These are phyloP conservation scores for Scylla paramamosain DNA, from an alignment of 1,140 invertebrate genomes.

Conservation along the genomic window DNA sequence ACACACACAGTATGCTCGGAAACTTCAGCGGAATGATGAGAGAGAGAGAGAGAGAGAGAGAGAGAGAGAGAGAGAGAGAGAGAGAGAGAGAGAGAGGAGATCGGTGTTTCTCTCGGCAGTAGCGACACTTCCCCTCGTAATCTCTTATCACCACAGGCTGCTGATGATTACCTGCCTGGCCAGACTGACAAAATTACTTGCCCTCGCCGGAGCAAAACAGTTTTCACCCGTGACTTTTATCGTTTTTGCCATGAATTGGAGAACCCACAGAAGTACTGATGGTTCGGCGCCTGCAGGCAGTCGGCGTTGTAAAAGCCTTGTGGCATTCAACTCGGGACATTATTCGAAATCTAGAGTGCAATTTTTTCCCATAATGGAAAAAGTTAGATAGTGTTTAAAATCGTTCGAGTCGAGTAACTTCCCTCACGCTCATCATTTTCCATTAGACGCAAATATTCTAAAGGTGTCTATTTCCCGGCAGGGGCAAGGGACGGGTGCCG, in stretches of 20 bases:
- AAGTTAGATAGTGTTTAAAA: conserved; percentile 61
- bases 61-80: too few species aligned
- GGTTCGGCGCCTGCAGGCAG: background rate
- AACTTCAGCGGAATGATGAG: too few species aligned
- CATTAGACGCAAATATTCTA: conserved; percentile 43
- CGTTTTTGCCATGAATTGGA: background rate
- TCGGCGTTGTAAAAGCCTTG: conserved; percentile 36
- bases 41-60: too few species aligned
- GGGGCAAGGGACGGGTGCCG: background rate
- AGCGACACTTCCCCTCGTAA: background rate
- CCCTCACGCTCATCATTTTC: conserved; percentile 27
- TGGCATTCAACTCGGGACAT: conserved; percentile 50
- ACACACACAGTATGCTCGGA: too few species aligned
- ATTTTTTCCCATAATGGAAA: conserved; percentile 58
- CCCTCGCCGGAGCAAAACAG: background rate
- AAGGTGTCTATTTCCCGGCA: background rate
- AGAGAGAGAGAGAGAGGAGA: too few species aligned
- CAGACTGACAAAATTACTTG: background rate
- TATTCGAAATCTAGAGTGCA: conserved; percentile 52
- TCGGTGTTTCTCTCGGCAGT: background rate
- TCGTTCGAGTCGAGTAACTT: conserved; percentile 50
- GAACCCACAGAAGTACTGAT: background rate
- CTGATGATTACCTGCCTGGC: background rate
- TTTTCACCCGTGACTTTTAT: background rate
- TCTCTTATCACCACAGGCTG: background rate